A percentile compares a stretch with the other conserved stretches of the same genome.
Conservation (phyloP, 2,888 invertebrate genomes). For the Pristionchus arcanus region DNA sequence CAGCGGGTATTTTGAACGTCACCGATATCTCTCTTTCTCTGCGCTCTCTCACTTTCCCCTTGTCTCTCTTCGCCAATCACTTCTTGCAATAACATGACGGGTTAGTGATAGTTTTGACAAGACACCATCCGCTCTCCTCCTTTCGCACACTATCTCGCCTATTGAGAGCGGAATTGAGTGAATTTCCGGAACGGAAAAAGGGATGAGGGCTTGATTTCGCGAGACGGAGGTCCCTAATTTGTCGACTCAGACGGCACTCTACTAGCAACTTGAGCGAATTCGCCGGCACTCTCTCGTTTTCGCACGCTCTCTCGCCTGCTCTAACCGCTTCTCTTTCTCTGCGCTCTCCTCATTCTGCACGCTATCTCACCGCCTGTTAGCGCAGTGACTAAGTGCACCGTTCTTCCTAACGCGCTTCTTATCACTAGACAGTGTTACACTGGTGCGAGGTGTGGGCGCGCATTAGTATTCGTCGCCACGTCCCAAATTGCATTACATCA, state of each 20-base stretch:
- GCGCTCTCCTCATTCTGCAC: slow-evolving; percentile 9
- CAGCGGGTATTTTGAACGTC: slow-evolving; percentile 51
- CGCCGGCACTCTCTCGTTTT: neutral
- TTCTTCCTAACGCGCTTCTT: slow-evolving; percentile 32
- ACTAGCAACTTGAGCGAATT: slow-evolving; percentile 8
- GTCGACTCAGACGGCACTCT: neutral
- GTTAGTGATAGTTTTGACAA: neutral
- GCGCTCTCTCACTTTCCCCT: slow-evolving; percentile 42
- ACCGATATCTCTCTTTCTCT: slow-evolving; percentile 50
- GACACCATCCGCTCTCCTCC: neutral
- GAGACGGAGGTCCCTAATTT: neutral
- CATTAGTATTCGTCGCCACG: slow-evolving; percentile 40
- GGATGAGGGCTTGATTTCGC: neutral
- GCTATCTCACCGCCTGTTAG: slow-evolving; percentile 16
- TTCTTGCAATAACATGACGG: slow-evolving; percentile 26
- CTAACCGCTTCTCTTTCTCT: slow-evolving; percentile 34
- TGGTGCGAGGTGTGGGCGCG: neutral
- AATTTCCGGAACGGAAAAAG: slow-evolving; percentile 14
- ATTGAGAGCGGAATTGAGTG: neutral
- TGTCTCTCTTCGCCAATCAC: slow-evolving; percentile 34
- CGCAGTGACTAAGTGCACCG: slow-evolving; percentile 35
- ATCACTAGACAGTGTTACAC: slow-evolving; percentile 50
- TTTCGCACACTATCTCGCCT: neutral
- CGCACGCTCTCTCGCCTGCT: slow-evolving; percentile 20
- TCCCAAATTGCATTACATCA: neutral